Evolutionary conservation across 2,888 invertebrate species (phyloP).

Genomic region (Drosophila antonietae): DNA sequence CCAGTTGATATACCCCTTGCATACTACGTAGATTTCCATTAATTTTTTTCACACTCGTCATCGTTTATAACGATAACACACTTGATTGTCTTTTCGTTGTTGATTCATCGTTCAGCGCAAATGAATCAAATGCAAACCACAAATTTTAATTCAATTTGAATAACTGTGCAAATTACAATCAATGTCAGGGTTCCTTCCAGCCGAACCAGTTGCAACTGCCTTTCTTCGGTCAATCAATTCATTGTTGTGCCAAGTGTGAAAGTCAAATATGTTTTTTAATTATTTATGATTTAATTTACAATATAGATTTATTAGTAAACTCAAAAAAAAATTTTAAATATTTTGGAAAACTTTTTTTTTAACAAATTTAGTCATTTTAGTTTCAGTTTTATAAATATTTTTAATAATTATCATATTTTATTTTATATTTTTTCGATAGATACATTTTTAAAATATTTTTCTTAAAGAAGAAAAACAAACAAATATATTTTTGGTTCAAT

Average conservation of each 20-base stretch:
- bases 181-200: conserved; percentile 39
- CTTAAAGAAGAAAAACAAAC: neutral
- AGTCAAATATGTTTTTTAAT: neutral
- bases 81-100: conserved; percentile 41
- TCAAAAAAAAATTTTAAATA: neutral
- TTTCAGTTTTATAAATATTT: neutral
- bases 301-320: neutral
- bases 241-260: neutral
- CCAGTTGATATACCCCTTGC: neutral
- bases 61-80: conserved; percentile 30
- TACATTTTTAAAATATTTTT: neutral
- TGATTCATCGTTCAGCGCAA: conserved; percentile 49
- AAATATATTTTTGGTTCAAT: neutral
- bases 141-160: conserved; percentile 70
- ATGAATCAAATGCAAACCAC: conserved; percentile 48
- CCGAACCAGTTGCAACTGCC: conserved; percentile 43
- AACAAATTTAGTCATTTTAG: neutral
- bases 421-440: neutral
- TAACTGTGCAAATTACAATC: conserved; percentile 52
- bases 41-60: neutral
- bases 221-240: neutral
- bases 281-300: neutral
- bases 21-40: neutral
- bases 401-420: neutral
- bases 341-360: neutral